Conservation (phyloP, 2,888 invertebrate genomes). For the Myopa testacea region DNA sequence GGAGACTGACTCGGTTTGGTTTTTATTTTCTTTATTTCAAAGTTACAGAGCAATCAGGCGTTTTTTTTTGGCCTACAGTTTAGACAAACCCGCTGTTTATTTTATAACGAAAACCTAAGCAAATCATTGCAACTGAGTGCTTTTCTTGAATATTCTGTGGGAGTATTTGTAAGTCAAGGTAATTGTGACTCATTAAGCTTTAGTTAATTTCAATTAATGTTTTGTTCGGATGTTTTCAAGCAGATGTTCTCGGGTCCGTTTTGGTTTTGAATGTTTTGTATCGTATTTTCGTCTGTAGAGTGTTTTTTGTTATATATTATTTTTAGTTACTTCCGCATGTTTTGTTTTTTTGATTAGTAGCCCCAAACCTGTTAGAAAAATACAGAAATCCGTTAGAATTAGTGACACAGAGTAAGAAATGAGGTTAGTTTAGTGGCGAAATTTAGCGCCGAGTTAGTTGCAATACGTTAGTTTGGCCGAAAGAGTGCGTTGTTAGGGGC, state of each 20-base stretch:
- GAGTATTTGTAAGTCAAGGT: not conserved
- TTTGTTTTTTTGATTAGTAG: constrained; percentile 62
- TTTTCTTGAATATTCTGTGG: not conserved
- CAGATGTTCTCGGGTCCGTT: not conserved
- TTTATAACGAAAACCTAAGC: not conserved
- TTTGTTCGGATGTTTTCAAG: not conserved
- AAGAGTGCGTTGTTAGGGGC: constrained; percentile 23
- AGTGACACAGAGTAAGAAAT: constrained; percentile 50
- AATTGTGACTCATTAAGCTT: no score
- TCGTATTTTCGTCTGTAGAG: not conserved
- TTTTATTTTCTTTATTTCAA: no score
- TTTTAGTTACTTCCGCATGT: constrained; percentile 41
- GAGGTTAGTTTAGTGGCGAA: constrained; percentile 44
- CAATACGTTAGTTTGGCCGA: constrained; percentile 2
- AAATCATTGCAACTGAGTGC: not conserved
- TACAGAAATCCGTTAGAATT: constrained; percentile 53
- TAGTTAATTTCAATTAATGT: not conserved
- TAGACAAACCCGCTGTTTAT: not conserved
- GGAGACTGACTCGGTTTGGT: no score
- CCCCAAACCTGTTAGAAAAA: constrained; percentile 68
- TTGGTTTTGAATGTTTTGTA: not conserved
- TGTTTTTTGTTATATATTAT: constrained; percentile 15
- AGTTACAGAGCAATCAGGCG: no score
- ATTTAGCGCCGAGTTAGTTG: constrained; percentile 35
- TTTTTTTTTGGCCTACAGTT: not conserved